These are phyloP conservation scores for Leptinotarsa peninsularis DNA, from an alignment of 2,888 invertebrate genomes.

Conservation along the genomic window DNA sequence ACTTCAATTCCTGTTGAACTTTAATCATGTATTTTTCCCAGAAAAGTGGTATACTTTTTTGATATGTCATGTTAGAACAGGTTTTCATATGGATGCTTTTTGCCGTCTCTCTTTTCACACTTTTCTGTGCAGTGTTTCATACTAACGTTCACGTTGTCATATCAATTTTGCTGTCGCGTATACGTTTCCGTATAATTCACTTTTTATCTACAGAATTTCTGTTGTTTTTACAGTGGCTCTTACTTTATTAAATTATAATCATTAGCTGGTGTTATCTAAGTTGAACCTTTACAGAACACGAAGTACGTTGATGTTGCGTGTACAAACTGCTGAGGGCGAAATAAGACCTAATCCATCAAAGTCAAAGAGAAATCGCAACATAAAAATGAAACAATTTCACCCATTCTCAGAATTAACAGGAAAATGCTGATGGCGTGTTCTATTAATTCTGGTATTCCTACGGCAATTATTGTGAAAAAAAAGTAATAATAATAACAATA, in stretches of 20 bases:
- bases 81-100: background rate
- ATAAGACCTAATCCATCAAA: conserved; percentile 61
- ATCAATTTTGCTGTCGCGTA: background rate
- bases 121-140: background rate
- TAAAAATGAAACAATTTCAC: conserved; percentile 60
- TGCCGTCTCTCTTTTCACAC: background rate
- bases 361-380: conserved; percentile 59
- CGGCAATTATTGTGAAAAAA: conserved; percentile 35
- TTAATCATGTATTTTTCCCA: background rate
- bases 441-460: conserved; percentile 30
- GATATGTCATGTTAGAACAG: background rate
- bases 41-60: background rate
- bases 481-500: conserved; percentile 17
- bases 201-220: conserved; percentile 19
- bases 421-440: conserved; percentile 38
- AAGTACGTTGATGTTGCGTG: conserved; percentile 49
- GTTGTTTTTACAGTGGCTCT: conserved; percentile 27
- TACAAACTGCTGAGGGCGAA: conserved; percentile 55
- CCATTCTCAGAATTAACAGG: conserved; percentile 49
- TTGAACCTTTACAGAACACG: conserved; percentile 33
- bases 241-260: conserved; percentile 39
- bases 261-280: conserved; percentile 39
- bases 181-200: conserved; percentile 13
- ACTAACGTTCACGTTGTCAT: conserved; percentile 1
- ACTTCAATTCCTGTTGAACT: background rate